Evolutionary conservation across 2,888 invertebrate genomes (phyloP).

Genomic region (Erebia palarica): DNA sequence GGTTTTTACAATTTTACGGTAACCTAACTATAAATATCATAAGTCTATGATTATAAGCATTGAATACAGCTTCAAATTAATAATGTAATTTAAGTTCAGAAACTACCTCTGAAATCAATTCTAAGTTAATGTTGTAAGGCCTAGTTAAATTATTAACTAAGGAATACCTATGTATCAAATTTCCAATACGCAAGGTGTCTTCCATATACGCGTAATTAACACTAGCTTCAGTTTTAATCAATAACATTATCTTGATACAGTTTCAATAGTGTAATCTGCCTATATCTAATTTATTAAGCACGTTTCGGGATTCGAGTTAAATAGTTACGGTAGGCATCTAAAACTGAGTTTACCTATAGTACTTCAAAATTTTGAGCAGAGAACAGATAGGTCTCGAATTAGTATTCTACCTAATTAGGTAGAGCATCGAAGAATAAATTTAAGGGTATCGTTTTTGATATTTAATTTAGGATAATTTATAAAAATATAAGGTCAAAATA

Average conservation of each 20-base stretch:
- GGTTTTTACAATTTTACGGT: too few species aligned
- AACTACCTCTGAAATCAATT: too few species aligned
- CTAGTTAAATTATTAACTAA: too few species aligned
- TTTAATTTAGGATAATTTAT: too few species aligned
- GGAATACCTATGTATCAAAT: background rate
- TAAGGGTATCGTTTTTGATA: too few species aligned
- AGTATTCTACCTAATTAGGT: background rate
- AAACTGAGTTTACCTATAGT: background rate
- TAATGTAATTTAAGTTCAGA: too few species aligned
- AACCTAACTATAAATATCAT: too few species aligned
- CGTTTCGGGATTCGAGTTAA: background rate
- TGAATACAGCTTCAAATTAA: too few species aligned
- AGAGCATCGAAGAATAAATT: background rate
- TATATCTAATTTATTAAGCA: conserved; percentile 10
- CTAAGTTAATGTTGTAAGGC: too few species aligned
- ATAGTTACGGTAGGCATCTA: background rate
- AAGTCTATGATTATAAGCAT: too few species aligned
- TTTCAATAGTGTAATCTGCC: background rate
- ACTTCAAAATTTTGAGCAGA: background rate
- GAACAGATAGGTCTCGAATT: background rate
- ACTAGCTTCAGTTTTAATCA: conserved; percentile 11
- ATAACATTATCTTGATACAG: conserved; percentile 4
- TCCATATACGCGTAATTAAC: conserved; percentile 4
- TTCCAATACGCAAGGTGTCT: background rate
- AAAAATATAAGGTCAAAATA: too few species aligned